Evolutionary conservation across 2,113 vertebrate species (phyloP).

Genomic region (Cheirogaleus medius): DNA sequence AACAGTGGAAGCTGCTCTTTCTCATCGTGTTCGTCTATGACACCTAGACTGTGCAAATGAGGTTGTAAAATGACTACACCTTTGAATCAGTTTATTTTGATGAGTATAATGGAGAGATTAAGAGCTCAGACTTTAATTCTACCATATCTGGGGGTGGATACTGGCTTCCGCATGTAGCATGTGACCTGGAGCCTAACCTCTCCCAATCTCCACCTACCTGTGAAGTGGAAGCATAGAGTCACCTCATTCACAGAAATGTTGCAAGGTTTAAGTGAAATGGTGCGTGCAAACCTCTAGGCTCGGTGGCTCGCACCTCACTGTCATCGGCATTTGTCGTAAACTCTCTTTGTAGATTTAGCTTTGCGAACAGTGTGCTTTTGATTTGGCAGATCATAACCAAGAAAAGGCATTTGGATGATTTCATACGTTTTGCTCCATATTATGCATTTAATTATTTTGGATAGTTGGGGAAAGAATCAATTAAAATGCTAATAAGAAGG

Average conservation of each 20-base stretch:
- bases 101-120: background rate
- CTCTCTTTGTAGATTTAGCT: background rate
- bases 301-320: background rate
- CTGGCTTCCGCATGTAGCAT: background rate
- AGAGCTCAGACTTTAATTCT: background rate
- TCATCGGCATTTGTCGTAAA: background rate
- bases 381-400: constrained; percentile 3
- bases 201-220: background rate
- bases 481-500: constrained; percentile 45
- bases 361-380: background rate
- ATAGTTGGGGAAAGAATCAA: constrained; percentile 18
- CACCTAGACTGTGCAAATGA: background rate
- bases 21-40: background rate
- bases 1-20: background rate
- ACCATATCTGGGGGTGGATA: background rate
- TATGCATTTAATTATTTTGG: constrained; percentile 48
- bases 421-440: constrained; percentile 23
- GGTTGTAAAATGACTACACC: background rate
- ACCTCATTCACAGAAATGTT: background rate
- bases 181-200: background rate
- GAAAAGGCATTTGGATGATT: constrained; percentile 37
- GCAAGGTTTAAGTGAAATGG: background rate
- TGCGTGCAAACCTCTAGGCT: background rate
- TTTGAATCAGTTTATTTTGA: background rate
- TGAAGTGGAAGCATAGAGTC: background rate